Percentiles rank a stretch among this genome's conserved stretches.
Evolutionary conservation across 2,888 invertebrate species (phyloP).

Genomic region (Epinotia brunnichana): DNA sequence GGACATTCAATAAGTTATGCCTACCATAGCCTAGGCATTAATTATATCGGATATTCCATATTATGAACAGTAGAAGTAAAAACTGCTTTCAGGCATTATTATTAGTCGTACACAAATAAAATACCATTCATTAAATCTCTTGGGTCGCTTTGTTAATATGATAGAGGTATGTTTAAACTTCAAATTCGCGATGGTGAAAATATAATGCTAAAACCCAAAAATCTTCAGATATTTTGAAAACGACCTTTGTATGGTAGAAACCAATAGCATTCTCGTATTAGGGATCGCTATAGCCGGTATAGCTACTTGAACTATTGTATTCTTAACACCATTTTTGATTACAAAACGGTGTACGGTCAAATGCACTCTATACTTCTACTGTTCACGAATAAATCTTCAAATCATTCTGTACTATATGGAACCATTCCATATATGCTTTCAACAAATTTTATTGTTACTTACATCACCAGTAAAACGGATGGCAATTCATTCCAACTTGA

Average conservation of each 20-base stretch:
- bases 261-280: too few relatives aligned
- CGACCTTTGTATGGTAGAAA: too few relatives aligned
- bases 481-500: not conserved
- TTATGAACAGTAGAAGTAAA: slow-evolving; percentile 30
- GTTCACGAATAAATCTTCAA: slow-evolving; percentile 25
- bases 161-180: not conserved
- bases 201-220: too few relatives aligned
- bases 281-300: too few relatives aligned
- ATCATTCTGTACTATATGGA: slow-evolving; percentile 38
- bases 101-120: too few relatives aligned
- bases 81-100: not conserved
- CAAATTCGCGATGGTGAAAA: not conserved
- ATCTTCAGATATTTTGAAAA: too few relatives aligned
- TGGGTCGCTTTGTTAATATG: not conserved
- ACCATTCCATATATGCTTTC: not conserved
- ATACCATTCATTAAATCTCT: not conserved
- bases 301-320: not conserved
- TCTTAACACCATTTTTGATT: not conserved
- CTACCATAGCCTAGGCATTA: slow-evolving; percentile 65
- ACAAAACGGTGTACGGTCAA: not conserved
- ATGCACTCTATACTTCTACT: slow-evolving; percentile 19
- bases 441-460: not conserved
- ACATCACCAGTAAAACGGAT: not conserved
- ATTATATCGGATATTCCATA: slow-evolving; percentile 45
- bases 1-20: slow-evolving; percentile 74